phyloP scores from a whole-genome alignment of 2,888 invertebrate species.

The Amphipyra tragopoginis region DNA sequence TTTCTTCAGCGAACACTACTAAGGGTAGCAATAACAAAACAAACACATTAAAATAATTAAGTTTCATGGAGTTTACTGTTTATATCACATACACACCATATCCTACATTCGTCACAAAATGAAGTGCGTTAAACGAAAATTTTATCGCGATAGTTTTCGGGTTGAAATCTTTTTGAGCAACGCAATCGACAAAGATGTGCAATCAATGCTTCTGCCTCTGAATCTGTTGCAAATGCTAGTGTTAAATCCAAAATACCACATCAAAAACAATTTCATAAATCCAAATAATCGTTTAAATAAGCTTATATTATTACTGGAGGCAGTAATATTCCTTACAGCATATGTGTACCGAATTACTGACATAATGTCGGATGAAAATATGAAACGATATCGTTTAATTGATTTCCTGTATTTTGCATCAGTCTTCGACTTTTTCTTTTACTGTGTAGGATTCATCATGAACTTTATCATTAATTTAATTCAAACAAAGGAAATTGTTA shows the following conservation, averaged over 20 bases:
- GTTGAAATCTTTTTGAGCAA: slow-evolving; percentile 14
- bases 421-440: slow-evolving; percentile 15
- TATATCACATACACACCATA: no score
- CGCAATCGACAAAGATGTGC: slow-evolving; percentile 39
- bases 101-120: background rate
- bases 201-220: slow-evolving; percentile 37
- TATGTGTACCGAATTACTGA: background rate
- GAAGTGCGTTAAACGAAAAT: background rate
- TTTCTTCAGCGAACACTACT: no score
- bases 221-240: slow-evolving; percentile 32
- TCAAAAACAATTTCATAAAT: slow-evolving; percentile 40
- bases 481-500: slow-evolving; percentile 18
- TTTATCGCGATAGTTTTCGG: background rate
- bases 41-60: no score
- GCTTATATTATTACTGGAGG: slow-evolving; percentile 7
- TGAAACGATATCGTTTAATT: background rate
- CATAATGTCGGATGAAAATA: background rate
- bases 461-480: slow-evolving; percentile 11
- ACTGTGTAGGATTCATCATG: slow-evolving; percentile 10
- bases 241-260: slow-evolving; percentile 36
- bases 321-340: background rate
- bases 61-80: no score
- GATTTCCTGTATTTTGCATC: slow-evolving; percentile 22
- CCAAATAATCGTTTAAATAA: slow-evolving; percentile 23
- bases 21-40: no score